Evolutionary conservation across 2,797 vertebrate species (phyloP).

Genomic region (Carcharodon carcharias): DNA sequence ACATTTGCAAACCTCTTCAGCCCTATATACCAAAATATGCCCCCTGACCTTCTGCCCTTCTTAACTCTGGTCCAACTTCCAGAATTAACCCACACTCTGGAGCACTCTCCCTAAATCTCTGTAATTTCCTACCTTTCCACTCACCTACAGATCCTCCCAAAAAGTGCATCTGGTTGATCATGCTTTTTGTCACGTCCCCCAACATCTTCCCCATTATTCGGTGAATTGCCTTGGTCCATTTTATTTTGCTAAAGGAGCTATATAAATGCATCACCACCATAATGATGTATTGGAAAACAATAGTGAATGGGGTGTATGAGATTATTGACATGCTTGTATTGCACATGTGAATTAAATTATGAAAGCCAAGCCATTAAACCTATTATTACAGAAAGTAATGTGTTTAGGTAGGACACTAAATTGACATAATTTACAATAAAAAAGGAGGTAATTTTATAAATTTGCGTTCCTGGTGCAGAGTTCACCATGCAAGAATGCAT

Average conservation of each 20-base stretch:
- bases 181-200: not conserved
- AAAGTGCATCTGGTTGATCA: not conserved
- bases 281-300: not conserved
- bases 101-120: not conserved
- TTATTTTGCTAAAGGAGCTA: not conserved
- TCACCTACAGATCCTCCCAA: not conserved
- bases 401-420: not conserved
- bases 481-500: not conserved
- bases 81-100: not conserved
- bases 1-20: not conserved
- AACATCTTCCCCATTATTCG: not conserved
- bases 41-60: not conserved
- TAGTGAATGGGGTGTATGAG: not conserved
- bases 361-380: not conserved
- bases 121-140: not conserved
- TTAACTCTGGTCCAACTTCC: not conserved
- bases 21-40: not conserved
- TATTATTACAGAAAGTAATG: not conserved
- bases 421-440: not conserved
- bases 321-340: not conserved
- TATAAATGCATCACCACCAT: not conserved
- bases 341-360: not conserved
- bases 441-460: not conserved
- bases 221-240: not conserved
- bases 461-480: not conserved